Conservation (phyloP, 2,113 vertebrate species). For the Menidia beryllina region DNA sequence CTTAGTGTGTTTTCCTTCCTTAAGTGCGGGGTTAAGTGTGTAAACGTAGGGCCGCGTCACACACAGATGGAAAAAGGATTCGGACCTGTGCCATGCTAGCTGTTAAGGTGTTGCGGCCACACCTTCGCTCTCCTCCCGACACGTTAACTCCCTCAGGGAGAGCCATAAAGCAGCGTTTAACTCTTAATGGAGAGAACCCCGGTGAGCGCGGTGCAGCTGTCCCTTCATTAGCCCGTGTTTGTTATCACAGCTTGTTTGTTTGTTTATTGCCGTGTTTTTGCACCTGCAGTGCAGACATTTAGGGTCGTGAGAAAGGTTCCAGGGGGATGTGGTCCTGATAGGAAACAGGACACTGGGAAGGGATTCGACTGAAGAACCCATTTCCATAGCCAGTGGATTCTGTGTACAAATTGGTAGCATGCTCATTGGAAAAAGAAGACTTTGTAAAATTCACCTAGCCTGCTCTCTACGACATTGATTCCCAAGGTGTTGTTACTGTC, state of each 20-base stretch:
- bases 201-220: conserved; percentile 68
- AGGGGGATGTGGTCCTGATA: conserved; percentile 15
- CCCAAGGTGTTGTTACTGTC: too few relatives aligned
- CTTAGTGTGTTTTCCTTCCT: conserved; percentile 8
- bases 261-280: conserved; percentile 69
- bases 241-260: conserved; percentile 74
- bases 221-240: conserved; percentile 64
- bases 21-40: neutral
- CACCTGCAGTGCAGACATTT: conserved; percentile 62
- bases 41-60: neutral
- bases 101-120: conserved; percentile 39
- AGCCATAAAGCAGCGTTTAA: conserved; percentile 62
- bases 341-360: conserved; percentile 14
- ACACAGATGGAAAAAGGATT: conserved; percentile 50
- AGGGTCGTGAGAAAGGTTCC: conserved; percentile 66
- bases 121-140: conserved; percentile 30
- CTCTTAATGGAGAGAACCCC: conserved; percentile 59
- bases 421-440: neutral
- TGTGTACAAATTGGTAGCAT: neutral
- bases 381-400: neutral
- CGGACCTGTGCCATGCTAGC: conserved; percentile 21
- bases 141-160: conserved; percentile 51
- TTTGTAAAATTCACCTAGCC: neutral
- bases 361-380: neutral
- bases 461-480: neutral